phyloP scores from a whole-genome alignment of 2,113 vertebrate species.

The Limanda limanda region DNA sequence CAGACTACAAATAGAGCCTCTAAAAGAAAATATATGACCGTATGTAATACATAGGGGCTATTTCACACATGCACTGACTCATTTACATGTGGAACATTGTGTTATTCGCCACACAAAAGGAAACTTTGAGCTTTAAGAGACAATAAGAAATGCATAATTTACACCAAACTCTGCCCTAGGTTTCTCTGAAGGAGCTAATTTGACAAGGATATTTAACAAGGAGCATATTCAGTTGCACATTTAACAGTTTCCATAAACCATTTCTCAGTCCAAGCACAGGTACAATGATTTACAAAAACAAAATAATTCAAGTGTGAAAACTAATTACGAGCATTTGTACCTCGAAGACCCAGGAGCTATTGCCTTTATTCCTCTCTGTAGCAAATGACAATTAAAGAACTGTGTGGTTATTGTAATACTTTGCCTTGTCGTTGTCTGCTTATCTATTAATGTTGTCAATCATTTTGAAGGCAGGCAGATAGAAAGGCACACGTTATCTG shows the following conservation, averaged over 20 bases:
- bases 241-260: constrained; percentile 34
- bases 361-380: constrained; percentile 31
- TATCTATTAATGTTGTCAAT: constrained; percentile 24
- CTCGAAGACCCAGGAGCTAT: constrained; percentile 26
- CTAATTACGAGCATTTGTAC: constrained; percentile 29
- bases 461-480: constrained; percentile 27
- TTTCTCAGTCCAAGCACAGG: constrained; percentile 39
- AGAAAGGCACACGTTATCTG: constrained; percentile 24
- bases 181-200: constrained; percentile 41
- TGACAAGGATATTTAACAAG: constrained; percentile 50
- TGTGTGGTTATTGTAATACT: constrained; percentile 11
- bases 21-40: neutral
- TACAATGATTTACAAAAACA: neutral
- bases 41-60: neutral
- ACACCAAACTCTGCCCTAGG: constrained; percentile 20
- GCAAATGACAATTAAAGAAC: constrained; percentile 39
- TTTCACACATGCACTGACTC: neutral
- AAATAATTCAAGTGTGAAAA: constrained; percentile 22
- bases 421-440: constrained; percentile 15
- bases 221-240: constrained; percentile 30
- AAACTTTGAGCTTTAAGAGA: neutral
- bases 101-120: constrained; percentile 19
- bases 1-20: neutral
- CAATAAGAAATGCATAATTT: constrained; percentile 26
- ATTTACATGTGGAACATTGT: constrained; percentile 4